A percentile compares a stretch with the other conserved stretches of the same genome.
Conservation (phyloP, 2,888 invertebrate genomes). For the Brachyopa scutellaris region DNA sequence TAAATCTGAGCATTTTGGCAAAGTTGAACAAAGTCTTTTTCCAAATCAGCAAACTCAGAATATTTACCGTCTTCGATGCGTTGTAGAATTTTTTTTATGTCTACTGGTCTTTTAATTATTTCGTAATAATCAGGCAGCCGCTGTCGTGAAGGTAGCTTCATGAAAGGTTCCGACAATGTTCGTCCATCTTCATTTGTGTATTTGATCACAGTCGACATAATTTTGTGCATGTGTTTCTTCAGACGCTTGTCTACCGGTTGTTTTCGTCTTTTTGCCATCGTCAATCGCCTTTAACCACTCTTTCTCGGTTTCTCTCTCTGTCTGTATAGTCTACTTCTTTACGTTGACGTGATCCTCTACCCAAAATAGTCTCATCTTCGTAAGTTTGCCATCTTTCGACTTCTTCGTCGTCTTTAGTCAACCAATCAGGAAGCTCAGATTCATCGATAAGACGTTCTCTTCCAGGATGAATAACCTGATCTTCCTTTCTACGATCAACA, state of each 20-base stretch:
- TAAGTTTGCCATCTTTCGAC: constrained; percentile 88
- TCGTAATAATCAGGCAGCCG: constrained; percentile 98
- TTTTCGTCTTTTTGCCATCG: constrained; percentile 82
- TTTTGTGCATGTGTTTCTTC: constrained; percentile 91
- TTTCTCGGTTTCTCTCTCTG: constrained; percentile 97
- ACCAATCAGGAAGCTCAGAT: constrained; percentile 96
- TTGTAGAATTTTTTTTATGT: constrained; percentile 95
- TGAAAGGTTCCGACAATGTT: constrained; percentile 95
- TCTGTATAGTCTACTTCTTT: constrained; percentile 99
- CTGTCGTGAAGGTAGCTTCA: constrained; percentile 95
- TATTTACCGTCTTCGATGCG: constrained; percentile 96
- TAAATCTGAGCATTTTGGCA: constrained; percentile 99
- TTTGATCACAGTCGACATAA: constrained; percentile 94
- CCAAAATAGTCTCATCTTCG: constrained; percentile 92
- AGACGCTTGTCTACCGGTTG: constrained; percentile 84
- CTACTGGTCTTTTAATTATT: constrained; percentile 96
- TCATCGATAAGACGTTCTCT: constrained; percentile 94
- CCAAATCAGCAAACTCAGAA: constrained; percentile 90
- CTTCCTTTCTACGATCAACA: constrained; percentile 91
- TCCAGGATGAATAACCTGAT: constrained; percentile 87
- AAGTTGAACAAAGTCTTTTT: constrained; percentile 95
- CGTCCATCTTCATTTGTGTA: constrained; percentile 94
- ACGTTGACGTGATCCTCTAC: constrained; percentile 94
- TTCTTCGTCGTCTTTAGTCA: constrained; percentile 96
- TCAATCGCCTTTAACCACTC: constrained; percentile 94